phyloP scores from a whole-genome alignment of 2,113 vertebrate genomes.

The Callopanchax toddi region DNA sequence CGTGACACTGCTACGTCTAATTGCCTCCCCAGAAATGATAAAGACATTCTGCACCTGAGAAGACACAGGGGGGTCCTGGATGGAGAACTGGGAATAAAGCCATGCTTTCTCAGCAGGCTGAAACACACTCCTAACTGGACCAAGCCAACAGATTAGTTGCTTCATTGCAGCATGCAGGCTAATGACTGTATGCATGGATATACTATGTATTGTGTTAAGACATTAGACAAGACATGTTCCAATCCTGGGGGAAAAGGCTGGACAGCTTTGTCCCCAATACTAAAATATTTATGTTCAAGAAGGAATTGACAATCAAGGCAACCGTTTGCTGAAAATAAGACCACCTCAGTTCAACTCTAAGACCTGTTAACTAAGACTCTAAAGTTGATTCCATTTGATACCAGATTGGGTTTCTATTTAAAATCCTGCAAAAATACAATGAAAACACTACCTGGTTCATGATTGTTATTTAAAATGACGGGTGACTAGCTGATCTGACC shows the following conservation, averaged over 20 bases:
- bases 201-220: slow-evolving; percentile 4
- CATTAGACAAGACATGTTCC: background rate
- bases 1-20: slow-evolving; percentile 47
- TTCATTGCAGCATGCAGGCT: background rate
- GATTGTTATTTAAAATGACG: no score
- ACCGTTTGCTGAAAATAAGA: slow-evolving; percentile 30
- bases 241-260: slow-evolving; percentile 18
- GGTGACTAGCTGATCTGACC: no score
- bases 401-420: no score
- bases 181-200: slow-evolving; percentile 13
- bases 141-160: slow-evolving; percentile 13
- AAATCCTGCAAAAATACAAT: no score
- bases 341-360: background rate
- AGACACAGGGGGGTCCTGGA: slow-evolving; percentile 8
- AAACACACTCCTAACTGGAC: slow-evolving; percentile 14
- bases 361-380: background rate
- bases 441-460: no score
- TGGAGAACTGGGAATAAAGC: slow-evolving; percentile 37
- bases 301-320: slow-evolving; percentile 26
- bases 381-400: no score
- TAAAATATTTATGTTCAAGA: slow-evolving; percentile 33
- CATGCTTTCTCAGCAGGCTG: slow-evolving; percentile 28
- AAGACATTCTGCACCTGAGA: slow-evolving; percentile 30
- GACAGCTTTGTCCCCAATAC: slow-evolving; percentile 17
- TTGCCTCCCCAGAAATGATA: slow-evolving; percentile 52